Evolutionary conservation across 2,888 invertebrate genomes (phyloP).

Genomic region (Atrina japonica): DNA sequence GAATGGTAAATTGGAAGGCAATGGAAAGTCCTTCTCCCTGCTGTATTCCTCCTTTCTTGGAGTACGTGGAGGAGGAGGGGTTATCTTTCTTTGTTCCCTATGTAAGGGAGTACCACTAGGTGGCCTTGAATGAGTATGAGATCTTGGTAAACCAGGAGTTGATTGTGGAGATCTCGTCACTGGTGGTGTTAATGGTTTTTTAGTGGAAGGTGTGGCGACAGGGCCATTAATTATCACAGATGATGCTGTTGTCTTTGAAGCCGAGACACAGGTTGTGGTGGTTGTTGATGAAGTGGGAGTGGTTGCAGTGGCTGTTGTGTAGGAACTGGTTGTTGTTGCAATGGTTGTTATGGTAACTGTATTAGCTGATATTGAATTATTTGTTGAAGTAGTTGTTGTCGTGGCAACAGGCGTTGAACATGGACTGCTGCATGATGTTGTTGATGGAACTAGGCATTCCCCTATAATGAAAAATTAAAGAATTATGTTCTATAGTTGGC

Average conservation of each 20-base stretch:
- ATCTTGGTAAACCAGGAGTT: background rate
- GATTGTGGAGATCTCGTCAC: conserved; percentile 28
- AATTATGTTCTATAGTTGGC: background rate
- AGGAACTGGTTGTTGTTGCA: conserved; percentile 80
- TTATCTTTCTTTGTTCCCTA: conserved; percentile 31
- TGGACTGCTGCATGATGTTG: conserved; percentile 41
- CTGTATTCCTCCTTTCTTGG: conserved; percentile 40
- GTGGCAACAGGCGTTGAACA: conserved; percentile 36
- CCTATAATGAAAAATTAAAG: conserved; percentile 34
- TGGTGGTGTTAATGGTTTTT: conserved; percentile 30
- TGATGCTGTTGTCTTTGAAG: conserved; percentile 29
- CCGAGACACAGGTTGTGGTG: conserved; percentile 54
- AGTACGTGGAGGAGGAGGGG: conserved; percentile 33
- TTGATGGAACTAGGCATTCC: conserved; percentile 40
- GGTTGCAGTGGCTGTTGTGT: conserved; percentile 77
- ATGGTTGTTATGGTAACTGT: conserved; percentile 82
- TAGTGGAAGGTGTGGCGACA: conserved; percentile 25
- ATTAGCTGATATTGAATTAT: conserved; percentile 56
- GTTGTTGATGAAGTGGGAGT: conserved; percentile 84
- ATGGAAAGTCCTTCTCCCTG: conserved; percentile 46
- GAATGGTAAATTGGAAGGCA: conserved; percentile 55
- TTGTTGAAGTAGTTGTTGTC: conserved; percentile 37
- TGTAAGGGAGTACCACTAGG: conserved; percentile 23
- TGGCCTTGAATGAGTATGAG: conserved; percentile 12
- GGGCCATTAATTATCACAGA: conserved; percentile 43